Evolutionary conservation across 2,888 invertebrate genomes (phyloP), one percentile per base, ranked within the genome.

Genomic region (Drosophila austrosaltans): DNA sequence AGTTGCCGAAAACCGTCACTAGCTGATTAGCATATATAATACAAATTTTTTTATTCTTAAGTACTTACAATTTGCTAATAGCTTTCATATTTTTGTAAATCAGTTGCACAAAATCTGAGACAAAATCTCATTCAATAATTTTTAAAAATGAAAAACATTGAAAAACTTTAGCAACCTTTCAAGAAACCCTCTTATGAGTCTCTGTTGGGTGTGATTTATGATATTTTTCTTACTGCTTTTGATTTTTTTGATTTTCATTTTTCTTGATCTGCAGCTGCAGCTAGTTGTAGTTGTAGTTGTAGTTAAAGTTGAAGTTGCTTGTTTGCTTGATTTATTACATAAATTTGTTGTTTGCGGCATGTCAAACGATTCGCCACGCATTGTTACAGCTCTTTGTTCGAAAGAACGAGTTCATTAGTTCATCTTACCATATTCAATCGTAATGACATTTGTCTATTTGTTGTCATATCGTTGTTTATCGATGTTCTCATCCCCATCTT

Each of bases 301-400:
- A 72, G 77, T 58, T 36, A 36, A 36, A 60, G 74, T 68, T 68
- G 58, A 61, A 56, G 63, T 69, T 63, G 56, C 44, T 62, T 86
- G 81, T 81, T 76, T 71, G 76, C 72, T 79, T 84, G 84, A 84
- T 84, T 84, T 88, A 84, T 57, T 68, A 72, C 79, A 74, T 62
- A 60, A 69, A 69, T 74, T 76, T 77, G 65, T 69, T 84, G 48
- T 48, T 48, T 48, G 64, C 56, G 86, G 83, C 86, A 70, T 83
- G 85, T 81, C 87, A 72, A 76, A 66, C 69, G 77, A 79, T 85
- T 88, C 72, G 84, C 69, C 76, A 88, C 84, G 84, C 84, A 84
- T 84, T 89, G 81, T 86, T 69, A 66, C 25, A 25, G 22, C 48
- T 75, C 54, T 59, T 60, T 56, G 73, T 74, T 28, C 28, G 28